phyloP scores from a whole-genome alignment of 2,888 invertebrate species.

The Halictus ligatus region DNA sequence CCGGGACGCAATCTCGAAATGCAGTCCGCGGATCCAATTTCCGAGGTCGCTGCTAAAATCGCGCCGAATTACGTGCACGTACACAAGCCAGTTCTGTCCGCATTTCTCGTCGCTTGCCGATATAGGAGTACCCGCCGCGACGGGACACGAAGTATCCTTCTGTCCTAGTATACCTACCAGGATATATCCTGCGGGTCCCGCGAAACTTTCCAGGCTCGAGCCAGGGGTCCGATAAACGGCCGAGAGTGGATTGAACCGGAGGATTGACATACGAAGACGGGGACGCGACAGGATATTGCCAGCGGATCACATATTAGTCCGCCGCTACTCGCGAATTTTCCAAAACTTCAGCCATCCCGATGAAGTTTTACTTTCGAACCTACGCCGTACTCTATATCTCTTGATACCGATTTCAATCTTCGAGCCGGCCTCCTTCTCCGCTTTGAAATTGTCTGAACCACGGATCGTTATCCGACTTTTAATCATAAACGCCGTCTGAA shows the following conservation, averaged over 20 bases:
- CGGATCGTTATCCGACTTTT: not conserved
- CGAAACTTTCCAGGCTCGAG: slow-evolving; percentile 16
- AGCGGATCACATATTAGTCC: slow-evolving; percentile 80
- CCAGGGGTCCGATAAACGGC: not conserved
- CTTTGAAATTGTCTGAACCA: not conserved
- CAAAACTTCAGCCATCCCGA: slow-evolving; percentile 20
- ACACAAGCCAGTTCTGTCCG: not conserved
- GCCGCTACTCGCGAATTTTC: slow-evolving; percentile 63
- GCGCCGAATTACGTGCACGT: slow-evolving; percentile 44
- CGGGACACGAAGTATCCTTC: not conserved
- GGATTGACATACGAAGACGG: slow-evolving; percentile 56
- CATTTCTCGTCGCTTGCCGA: not conserved
- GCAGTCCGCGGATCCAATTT: slow-evolving; percentile 61
- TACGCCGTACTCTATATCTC: not conserved
- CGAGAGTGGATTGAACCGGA: slow-evolving; percentile 31
- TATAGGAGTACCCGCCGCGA: not conserved
- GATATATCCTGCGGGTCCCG: not conserved
- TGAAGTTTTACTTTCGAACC: slow-evolving; percentile 1
- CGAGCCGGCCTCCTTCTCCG: slow-evolving; percentile 4
- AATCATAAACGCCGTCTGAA: not conserved
- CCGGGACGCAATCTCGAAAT: slow-evolving; percentile 57
- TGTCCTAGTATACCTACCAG: not conserved
- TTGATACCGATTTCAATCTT: slow-evolving; percentile 25
- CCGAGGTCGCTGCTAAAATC: slow-evolving; percentile 60
- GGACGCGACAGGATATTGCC: slow-evolving; percentile 78